A percentile compares a stretch with the other conserved stretches of the same genome.
These are phyloP conservation scores for Stramonita haemastoma DNA, from an alignment of 2,888 invertebrate genomes.

Conservation along the genomic window DNA sequence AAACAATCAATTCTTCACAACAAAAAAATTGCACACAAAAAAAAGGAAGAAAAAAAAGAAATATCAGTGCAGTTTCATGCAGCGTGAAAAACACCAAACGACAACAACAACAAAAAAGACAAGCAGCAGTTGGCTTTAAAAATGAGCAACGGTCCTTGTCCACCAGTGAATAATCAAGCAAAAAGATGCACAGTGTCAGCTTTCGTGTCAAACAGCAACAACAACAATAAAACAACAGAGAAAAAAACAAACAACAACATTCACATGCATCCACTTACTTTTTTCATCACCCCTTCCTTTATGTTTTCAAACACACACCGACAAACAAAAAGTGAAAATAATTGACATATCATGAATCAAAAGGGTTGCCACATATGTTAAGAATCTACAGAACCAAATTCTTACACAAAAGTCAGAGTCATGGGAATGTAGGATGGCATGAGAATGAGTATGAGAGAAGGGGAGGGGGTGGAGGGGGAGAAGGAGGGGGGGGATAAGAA, in stretches of 20 bases:
- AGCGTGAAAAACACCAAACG: not conserved
- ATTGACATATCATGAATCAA: too few species aligned
- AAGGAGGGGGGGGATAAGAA: too few species aligned
- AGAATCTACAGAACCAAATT: too few species aligned
- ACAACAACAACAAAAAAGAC: not conserved
- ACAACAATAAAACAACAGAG: not conserved
- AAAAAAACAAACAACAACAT: not conserved
- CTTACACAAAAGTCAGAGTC: not conserved
- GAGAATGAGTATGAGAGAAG: too few species aligned
- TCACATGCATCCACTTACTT: conserved; percentile 37
- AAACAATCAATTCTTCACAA: too few species aligned
- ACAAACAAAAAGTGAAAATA: not conserved
- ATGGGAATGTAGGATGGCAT: too few species aligned
- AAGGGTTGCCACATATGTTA: too few species aligned
- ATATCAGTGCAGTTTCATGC: not conserved
- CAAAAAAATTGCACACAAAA: too few species aligned
- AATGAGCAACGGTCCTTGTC: not conserved
- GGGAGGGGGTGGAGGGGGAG: too few species aligned
- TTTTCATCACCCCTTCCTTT: conserved; percentile 31
- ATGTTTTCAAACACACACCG: too few species aligned
- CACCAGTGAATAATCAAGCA: conserved; percentile 25
- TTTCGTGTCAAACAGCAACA: not conserved
- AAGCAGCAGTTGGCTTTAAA: not conserved
- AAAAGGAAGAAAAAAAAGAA: not conserved
- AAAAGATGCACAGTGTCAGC: conserved; percentile 22